Evolutionary conservation across 1,140 invertebrate genomes (phyloP), one percentile per base, ranked within the genome.

Genomic region (Lutraria rhynchaena): DNA sequence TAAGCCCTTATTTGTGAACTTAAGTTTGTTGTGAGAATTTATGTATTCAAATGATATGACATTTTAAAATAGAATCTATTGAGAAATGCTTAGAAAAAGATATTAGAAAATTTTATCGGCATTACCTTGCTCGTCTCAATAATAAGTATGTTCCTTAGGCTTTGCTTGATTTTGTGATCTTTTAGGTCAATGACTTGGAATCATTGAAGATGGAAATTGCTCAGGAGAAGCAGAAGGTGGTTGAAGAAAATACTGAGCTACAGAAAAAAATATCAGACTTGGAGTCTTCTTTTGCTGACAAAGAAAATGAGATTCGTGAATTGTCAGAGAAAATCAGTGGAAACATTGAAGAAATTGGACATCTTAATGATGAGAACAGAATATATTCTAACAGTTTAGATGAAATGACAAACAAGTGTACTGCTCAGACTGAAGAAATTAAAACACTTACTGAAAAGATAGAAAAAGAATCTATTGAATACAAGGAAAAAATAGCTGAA

Each of bases 301-400:
- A 85, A 71, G 83, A 85, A 57, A 67, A 46, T 19, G 75, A 87
- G 46, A 70, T 85, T 37, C 80, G 71, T 22, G 24, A 71, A 1
- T 51, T 82, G 13, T 69, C 77, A 29, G 19, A 53, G 1, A 78
- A 75, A 46, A 63, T 82, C 22, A 73, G 76, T 4, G 51, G 82
- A 46, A 65, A 63, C 24, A 73, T 46, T 0, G 35, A 70, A 27
- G 69, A 82, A 35, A 70, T 85, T 74, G 78, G 83, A 73, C 51
- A 22, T n/a, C 49, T 81, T 22, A 75, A 85, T 44, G 41, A 69
- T 22, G 67, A 86, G 1, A 73, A 82, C 29, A 58, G 87, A 33
- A 71, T 83, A 53, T 58, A 57, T 15, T 65, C 41, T 1, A 49
- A 76, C 35, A 63, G 83, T 22, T 63, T 85, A 70, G 81, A 85